Percentiles rank a stretch among this genome's conserved stretches.
Conservation (phyloP, 2,797 vertebrate species). For the Huso huso region DNA sequence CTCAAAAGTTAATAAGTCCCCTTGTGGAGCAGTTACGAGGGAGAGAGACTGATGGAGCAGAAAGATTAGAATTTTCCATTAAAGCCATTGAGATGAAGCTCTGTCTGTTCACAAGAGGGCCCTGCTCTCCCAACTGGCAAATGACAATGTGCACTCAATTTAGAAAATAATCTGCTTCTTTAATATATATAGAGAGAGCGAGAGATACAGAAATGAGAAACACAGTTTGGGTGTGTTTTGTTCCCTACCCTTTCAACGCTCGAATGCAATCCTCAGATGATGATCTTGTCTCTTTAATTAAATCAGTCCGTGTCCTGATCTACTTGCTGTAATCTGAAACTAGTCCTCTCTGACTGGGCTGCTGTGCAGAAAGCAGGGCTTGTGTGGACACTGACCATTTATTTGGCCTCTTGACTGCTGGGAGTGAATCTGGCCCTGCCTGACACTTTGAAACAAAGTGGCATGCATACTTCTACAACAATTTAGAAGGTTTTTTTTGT, state of each 20-base stretch:
- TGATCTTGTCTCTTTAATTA: conserved; percentile 12
- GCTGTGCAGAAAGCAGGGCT: background rate
- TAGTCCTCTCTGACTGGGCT: background rate
- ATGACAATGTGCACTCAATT: conserved; percentile 2
- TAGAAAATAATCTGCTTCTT: background rate
- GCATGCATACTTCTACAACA: too few species aligned
- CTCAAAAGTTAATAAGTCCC: conserved; percentile 16
- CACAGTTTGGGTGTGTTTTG: background rate
- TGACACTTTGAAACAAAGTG: too few species aligned
- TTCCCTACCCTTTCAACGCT: background rate
- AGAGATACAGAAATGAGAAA: background rate
- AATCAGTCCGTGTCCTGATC: background rate
- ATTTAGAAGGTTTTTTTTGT: too few species aligned
- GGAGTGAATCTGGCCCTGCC: too few species aligned
- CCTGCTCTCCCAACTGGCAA: conserved; percentile 26
- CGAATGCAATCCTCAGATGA: conserved; percentile 5
- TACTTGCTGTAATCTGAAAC: conserved; percentile 5
- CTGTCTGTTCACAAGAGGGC: conserved; percentile 20
- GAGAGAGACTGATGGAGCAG: conserved; percentile 29
- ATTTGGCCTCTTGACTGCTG: too few species aligned
- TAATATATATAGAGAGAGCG: conserved; percentile 8
- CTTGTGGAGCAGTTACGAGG: conserved; percentile 22
- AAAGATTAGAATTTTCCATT: conserved; percentile 16
- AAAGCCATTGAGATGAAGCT: conserved; percentile 26
- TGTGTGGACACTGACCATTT: too few species aligned